Percentiles rank a stretch among this genome's conserved stretches.
phyloP scores from a whole-genome alignment of 2,797 vertebrate species.

The Eulemur albifrons region DNA sequence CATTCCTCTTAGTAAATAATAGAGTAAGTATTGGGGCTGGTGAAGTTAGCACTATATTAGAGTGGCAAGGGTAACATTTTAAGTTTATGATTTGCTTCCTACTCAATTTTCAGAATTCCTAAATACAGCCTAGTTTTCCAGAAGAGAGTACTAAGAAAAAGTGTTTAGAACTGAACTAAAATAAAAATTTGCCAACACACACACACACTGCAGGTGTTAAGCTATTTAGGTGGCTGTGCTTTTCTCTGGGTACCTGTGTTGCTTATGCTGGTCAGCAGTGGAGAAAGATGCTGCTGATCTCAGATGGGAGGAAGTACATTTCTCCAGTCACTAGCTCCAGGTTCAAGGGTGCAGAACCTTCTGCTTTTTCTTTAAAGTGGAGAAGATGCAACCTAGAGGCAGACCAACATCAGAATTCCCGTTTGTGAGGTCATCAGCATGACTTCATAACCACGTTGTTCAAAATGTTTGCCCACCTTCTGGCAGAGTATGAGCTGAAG shows the following conservation, averaged over 20 bases:
- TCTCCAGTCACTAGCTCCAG: not conserved
- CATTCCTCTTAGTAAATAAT: not conserved
- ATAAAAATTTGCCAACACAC: not conserved
- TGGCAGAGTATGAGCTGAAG: not conserved
- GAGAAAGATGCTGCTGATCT: not conserved
- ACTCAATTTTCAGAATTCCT: slow-evolving; percentile 29
- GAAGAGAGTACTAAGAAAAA: not conserved
- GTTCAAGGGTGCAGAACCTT: not conserved
- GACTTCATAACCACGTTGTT: slow-evolving; percentile 45
- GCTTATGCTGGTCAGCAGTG: not conserved
- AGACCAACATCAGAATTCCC: slow-evolving; percentile 3
- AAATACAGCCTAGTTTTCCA: not conserved
- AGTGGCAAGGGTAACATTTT: not conserved
- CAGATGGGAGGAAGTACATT: not conserved
- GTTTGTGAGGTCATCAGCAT: slow-evolving; percentile 60
- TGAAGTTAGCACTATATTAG: not conserved
- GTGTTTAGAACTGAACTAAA: not conserved
- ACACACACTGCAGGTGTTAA: not conserved
- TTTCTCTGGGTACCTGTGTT: not conserved
- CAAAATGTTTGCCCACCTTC: not conserved
- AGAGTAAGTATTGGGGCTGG: not conserved
- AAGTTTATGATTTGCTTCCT: not conserved
- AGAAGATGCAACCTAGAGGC: not conserved
- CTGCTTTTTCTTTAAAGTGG: not conserved
- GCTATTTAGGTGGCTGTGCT: not conserved